Percentiles rank a stretch among this genome's conserved stretches.
Evolutionary conservation across 2,888 invertebrate genomes (phyloP).

Genomic region (Griposia aprilina): DNA sequence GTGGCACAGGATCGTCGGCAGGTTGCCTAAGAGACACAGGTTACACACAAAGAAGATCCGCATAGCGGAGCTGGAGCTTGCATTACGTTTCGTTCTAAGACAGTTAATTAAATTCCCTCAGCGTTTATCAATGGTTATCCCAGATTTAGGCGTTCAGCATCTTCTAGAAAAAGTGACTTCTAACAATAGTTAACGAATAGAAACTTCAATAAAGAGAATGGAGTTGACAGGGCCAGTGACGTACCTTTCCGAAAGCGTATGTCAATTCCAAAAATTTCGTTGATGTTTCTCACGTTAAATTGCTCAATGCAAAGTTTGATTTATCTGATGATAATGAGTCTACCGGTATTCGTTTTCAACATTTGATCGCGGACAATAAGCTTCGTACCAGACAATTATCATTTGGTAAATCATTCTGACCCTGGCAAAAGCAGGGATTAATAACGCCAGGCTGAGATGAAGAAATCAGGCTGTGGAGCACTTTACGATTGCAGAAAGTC

Average conservation of each 20-base stretch:
- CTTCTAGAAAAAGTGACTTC: conserved; percentile 60
- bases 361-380: conserved; percentile 40
- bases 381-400: conserved; percentile 64
- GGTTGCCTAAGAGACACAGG: conserved; percentile 66
- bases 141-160: conserved; percentile 22
- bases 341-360: conserved; percentile 36
- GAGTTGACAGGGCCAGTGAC: conserved; percentile 52
- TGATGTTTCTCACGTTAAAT: conserved; percentile 54
- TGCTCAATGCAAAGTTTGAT: conserved; percentile 51
- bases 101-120: conserved; percentile 22
- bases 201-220: conserved; percentile 54
- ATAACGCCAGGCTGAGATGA: conserved; percentile 44
- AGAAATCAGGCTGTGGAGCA: conserved; percentile 65
- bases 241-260: conserved; percentile 62
- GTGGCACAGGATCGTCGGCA: conserved; percentile 60
- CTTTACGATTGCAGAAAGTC: conserved; percentile 70
- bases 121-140: conserved; percentile 9
- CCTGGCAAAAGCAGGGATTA: conserved; percentile 70
- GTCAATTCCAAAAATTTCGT: conserved; percentile 62
- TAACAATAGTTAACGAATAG: conserved; percentile 42
- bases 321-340: conserved; percentile 49
- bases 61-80: conserved; percentile 72
- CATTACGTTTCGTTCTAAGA: conserved; percentile 43
- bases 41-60: conserved; percentile 77
- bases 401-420: conserved; percentile 60